Conservation (phyloP, 1,140 invertebrate genomes). For the Platyscapa corneri region DNA sequence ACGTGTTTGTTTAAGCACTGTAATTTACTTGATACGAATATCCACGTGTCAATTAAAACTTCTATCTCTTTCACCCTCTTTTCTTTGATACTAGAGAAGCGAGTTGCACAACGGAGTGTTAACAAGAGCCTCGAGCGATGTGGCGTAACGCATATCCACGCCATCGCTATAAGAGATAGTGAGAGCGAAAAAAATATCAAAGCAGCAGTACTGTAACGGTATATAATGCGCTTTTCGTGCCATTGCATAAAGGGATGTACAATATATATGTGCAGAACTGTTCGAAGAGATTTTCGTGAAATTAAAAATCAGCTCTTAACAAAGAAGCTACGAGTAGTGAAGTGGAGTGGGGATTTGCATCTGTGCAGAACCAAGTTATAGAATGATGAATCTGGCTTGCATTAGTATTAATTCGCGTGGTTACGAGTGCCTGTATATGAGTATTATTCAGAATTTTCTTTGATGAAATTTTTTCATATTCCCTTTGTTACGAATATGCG, state of each 20-base stretch:
- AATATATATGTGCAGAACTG: background rate
- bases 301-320: constrained; percentile 12
- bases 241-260: background rate
- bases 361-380: background rate
- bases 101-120: constrained; percentile 9
- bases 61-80: background rate
- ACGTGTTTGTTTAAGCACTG: background rate
- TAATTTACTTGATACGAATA: background rate
- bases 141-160: background rate
- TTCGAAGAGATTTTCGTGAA: constrained; percentile 6
- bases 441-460: too few species aligned
- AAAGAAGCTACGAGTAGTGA: background rate
- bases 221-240: background rate
- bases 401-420: background rate
- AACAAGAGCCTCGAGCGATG: background rate
- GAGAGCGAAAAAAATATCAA: background rate
- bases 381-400: background rate
- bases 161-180: background rate
- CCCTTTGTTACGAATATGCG: too few species aligned
- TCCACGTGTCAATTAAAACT: constrained; percentile 16
- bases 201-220: background rate
- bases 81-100: background rate
- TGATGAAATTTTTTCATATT: too few species aligned
- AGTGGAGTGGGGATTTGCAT: background rate
- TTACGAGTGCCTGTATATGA: too few species aligned